Evolutionary conservation across 1,140 invertebrate genomes (phyloP), one percentile per base, ranked within the genome.

Genomic region (Drosophila rhopaloa): DNA sequence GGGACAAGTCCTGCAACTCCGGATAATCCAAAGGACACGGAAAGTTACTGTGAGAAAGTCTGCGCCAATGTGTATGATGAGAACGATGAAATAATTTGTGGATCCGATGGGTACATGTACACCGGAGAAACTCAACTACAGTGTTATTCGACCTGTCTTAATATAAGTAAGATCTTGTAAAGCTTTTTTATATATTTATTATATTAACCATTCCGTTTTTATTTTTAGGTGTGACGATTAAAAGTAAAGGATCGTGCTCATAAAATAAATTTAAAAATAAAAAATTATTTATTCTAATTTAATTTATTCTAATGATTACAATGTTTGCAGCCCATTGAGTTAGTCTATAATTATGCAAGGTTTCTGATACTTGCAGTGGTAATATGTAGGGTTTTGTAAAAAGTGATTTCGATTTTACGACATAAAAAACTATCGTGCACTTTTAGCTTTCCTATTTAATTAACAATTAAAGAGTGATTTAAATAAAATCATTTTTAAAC

Each of bases 71-170:
- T 92, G 3, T 88, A 92, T 48, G 90, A 91, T 71, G 90, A 90
- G 10, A 90, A 91, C 46, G 91, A 92, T 63, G 86, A 91, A 68
- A 90, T 92, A 44, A 80, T 92, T 4, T 92, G 91, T 61, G 91
- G 91, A 29, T 92, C 91, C 1, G 91, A 92, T 72, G 91, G 91
- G 41, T 92, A 91, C 29, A 92, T 92, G 91, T 92, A 92, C 47
- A 92, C 91, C 6, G 91, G 91, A 32, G 91, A 92, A 50, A 59
- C 91, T 1, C 91, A 92, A 58, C 63, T 92, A 32, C 75, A 92
- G 57, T 92, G 91, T 27, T 92, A 92, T 70, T 85, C 91, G 1
- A 76, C 90, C 0, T 92, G 91, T 41, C 59, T 92, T 38, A 88
- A 86, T 43, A 92, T 92, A 56, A 86, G 91, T 92, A 59, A 75